Evolutionary conservation across 2,888 invertebrate species (phyloP).

Genomic region (Eristalis intricaria): DNA sequence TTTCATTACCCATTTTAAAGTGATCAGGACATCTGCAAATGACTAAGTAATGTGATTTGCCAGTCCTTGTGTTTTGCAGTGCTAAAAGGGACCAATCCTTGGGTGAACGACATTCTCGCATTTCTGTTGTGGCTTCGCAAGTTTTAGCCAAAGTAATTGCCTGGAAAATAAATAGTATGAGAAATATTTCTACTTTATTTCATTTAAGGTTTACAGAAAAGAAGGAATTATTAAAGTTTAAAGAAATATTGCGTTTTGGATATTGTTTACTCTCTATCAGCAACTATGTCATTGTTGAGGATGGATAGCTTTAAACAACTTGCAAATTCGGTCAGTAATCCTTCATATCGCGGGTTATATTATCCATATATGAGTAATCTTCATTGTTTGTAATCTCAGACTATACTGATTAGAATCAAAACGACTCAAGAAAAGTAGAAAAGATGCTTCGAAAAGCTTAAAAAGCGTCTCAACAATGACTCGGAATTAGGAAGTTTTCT

Average conservation of each 20-base stretch:
- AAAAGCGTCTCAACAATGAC: no score
- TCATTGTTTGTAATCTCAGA: no score
- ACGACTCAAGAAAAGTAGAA: no score
- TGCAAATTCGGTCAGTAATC: no score
- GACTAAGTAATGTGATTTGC: constrained; percentile 96
- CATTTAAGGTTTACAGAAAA: background rate
- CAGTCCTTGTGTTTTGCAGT: constrained; percentile 94
- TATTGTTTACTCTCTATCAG: background rate
- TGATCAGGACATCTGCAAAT: constrained; percentile 94
- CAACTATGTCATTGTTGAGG: no score
- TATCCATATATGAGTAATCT: no score
- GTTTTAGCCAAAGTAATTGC: constrained; percentile 95
- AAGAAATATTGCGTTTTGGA: background rate
- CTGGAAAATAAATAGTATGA: constrained; percentile 75
- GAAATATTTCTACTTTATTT: background rate
- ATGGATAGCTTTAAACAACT: no score
- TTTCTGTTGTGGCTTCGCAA: constrained; percentile 95
- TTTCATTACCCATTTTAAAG: constrained; percentile 88
- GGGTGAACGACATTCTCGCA: constrained; percentile 93
- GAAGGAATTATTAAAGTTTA: background rate
- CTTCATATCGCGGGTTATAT: no score
- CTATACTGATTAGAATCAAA: no score
- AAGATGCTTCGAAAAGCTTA: no score
- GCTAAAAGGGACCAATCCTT: constrained; percentile 96
- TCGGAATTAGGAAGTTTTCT: background rate